These are phyloP conservation scores for Philaethria dido DNA, from an alignment of 2,888 invertebrate genomes.

Conservation along the genomic window DNA sequence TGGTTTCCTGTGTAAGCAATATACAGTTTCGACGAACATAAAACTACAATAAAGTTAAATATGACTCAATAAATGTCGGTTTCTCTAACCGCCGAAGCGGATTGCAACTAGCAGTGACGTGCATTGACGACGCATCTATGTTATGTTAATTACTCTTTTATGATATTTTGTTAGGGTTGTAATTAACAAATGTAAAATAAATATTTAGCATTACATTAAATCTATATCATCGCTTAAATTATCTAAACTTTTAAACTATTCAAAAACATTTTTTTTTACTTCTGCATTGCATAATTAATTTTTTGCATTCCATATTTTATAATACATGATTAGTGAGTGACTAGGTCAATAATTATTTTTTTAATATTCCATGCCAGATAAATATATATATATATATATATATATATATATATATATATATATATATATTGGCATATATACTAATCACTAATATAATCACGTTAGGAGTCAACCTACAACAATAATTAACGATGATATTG, in stretches of 20 bases:
- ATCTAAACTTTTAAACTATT: too few species aligned
- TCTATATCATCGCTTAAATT: not conserved
- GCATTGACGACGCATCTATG: slow-evolving; percentile 24
- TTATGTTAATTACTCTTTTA: slow-evolving; percentile 28
- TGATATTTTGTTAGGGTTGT: slow-evolving; percentile 12
- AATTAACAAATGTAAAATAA: not conserved
- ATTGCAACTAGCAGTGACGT: slow-evolving; percentile 31
- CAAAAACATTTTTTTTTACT: too few species aligned
- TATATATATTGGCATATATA: too few species aligned
- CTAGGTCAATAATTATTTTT: too few species aligned
- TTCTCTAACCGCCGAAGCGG: slow-evolving; percentile 38
- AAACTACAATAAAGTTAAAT: slow-evolving; percentile 51
- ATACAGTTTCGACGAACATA: slow-evolving; percentile 50
- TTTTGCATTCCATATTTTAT: too few species aligned
- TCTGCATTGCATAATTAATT: too few species aligned
- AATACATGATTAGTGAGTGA: too few species aligned
- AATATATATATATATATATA: too few species aligned
- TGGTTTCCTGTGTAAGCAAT: slow-evolving; percentile 53
- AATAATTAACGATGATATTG: not conserved
- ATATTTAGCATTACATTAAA: slow-evolving; percentile 3
- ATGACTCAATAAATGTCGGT: slow-evolving; percentile 47
- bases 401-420: too few species aligned
- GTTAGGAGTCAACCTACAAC: not conserved
- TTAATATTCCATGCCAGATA: too few species aligned
- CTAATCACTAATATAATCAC: not conserved